Conservation (phyloP, 2,888 invertebrate species). For the Amiota minor region DNA sequence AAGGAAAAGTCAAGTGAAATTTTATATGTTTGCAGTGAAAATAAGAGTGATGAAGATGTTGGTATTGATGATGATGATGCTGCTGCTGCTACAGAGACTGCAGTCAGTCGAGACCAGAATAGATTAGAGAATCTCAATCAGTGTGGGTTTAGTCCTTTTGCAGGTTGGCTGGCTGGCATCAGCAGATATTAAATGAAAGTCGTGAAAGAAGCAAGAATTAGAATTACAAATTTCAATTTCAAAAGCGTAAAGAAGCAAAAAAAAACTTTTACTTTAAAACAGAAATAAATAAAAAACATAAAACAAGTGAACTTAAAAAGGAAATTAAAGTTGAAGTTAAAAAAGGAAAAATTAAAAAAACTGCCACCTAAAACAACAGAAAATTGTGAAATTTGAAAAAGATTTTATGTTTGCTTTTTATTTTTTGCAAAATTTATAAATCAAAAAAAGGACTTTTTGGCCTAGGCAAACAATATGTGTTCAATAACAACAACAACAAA, state of each 20-base stretch:
- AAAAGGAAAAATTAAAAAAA: not conserved
- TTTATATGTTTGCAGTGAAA: conserved; percentile 19
- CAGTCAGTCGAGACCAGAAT: not conserved
- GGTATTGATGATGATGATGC: too few relatives aligned
- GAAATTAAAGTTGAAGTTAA: not conserved
- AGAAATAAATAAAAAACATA: not conserved
- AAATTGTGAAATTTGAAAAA: not conserved
- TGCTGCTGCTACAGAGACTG: not conserved
- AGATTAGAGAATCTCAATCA: not conserved
- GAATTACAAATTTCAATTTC: too few relatives aligned
- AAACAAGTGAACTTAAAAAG: not conserved
- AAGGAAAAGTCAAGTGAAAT: conserved; percentile 13
- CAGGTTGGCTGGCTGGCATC: conserved; percentile 23
- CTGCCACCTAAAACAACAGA: conserved; percentile 4
- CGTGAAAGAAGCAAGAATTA: too few relatives aligned
- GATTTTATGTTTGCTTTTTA: too few relatives aligned
- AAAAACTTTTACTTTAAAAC: not conserved
- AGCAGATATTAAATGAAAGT: not conserved
- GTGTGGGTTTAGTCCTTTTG: conserved; percentile 39
- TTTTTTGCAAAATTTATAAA: too few relatives aligned
- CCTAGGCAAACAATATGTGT: conserved; percentile 44
- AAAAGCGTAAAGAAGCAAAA: too few relatives aligned
- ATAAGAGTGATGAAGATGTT: conserved; percentile 16
- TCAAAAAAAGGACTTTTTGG: too few relatives aligned
- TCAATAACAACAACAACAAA: conserved; percentile 45